Percentiles rank a stretch among this genome's conserved stretches.
Evolutionary conservation across 2,888 invertebrate species (phyloP).

Genomic region (Hyppa rectilinea): DNA sequence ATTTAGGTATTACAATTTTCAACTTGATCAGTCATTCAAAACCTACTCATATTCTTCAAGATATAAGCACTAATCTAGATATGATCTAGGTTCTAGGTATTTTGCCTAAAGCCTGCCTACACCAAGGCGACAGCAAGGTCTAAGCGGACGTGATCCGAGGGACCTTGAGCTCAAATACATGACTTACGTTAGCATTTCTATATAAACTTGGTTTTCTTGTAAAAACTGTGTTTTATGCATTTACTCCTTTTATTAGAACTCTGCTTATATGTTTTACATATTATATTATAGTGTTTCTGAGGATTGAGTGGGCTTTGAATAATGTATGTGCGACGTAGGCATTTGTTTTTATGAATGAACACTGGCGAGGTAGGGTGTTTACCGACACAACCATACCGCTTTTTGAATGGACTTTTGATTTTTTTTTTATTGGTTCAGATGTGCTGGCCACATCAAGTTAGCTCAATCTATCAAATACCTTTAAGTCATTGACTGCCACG

Average conservation of each 20-base stretch:
- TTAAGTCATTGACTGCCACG: too few relatives aligned
- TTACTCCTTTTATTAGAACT: slow-evolving; percentile 9
- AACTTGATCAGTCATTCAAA: neutral
- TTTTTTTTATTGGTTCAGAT: too few relatives aligned
- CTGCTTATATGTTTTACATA: neutral
- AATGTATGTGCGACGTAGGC: slow-evolving; percentile 19
- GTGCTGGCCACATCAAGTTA: too few relatives aligned
- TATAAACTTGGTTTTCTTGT: slow-evolving; percentile 47
- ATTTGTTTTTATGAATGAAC: slow-evolving; percentile 27
- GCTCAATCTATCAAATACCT: too few relatives aligned
- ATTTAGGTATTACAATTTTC: too few relatives aligned
- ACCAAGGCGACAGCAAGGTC: slow-evolving; percentile 62
- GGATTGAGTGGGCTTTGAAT: slow-evolving; percentile 34
- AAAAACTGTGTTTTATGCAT: slow-evolving; percentile 27
- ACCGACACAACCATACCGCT: too few relatives aligned
- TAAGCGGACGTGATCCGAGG: slow-evolving; percentile 47
- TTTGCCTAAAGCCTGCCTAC: slow-evolving; percentile 41
- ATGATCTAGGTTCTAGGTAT: slow-evolving; percentile 31
- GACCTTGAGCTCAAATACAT: slow-evolving; percentile 60
- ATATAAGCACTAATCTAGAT: slow-evolving; percentile 14
- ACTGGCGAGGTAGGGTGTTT: slow-evolving; percentile 10
- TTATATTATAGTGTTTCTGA: slow-evolving; percentile 6
- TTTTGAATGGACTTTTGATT: too few relatives aligned
- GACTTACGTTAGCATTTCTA: slow-evolving; percentile 52
- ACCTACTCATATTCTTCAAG: neutral